These are phyloP conservation scores for Mugil cephalus DNA, from an alignment of 2,113 vertebrate species.

Conservation along the genomic window DNA sequence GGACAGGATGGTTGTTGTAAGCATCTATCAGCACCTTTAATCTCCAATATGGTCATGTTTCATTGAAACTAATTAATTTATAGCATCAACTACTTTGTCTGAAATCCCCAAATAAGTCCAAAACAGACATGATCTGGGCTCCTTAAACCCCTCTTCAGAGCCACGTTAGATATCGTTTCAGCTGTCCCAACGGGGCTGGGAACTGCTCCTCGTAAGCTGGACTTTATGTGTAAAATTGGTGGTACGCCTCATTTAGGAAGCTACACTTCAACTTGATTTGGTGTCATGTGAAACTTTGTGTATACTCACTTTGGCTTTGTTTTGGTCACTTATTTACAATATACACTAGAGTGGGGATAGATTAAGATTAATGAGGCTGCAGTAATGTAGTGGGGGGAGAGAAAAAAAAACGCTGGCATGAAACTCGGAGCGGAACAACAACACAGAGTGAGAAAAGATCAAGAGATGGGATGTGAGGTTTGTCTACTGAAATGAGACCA, in stretches of 20 bases:
- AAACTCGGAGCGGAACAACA: conserved; percentile 22
- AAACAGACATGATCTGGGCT: too few species aligned
- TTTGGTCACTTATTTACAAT: conserved; percentile 39
- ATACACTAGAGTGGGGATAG: neutral
- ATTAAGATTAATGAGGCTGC: conserved; percentile 36
- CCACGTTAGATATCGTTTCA: too few species aligned
- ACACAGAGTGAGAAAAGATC: conserved; percentile 29
- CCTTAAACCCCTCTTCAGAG: too few species aligned
- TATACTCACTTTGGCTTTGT: conserved; percentile 36
- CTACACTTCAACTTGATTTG: conserved; percentile 13
- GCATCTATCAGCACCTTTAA: neutral
- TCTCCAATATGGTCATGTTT: neutral
- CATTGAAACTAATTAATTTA: neutral
- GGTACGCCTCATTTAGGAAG: conserved; percentile 15
- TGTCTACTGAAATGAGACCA: conserved; percentile 19
- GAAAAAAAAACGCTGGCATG: neutral
- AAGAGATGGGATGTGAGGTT: conserved; percentile 23
- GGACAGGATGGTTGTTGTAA: neutral
- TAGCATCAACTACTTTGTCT: neutral
- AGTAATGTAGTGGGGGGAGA: neutral
- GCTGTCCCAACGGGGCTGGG: too few species aligned
- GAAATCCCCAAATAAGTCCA: too few species aligned
- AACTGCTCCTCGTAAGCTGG: neutral
- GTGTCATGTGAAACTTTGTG: conserved; percentile 44
- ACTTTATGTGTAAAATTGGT: conserved; percentile 11